Evolutionary conservation across 2,888 invertebrate species (phyloP).

Genomic region (Ormyrus labotus): DNA sequence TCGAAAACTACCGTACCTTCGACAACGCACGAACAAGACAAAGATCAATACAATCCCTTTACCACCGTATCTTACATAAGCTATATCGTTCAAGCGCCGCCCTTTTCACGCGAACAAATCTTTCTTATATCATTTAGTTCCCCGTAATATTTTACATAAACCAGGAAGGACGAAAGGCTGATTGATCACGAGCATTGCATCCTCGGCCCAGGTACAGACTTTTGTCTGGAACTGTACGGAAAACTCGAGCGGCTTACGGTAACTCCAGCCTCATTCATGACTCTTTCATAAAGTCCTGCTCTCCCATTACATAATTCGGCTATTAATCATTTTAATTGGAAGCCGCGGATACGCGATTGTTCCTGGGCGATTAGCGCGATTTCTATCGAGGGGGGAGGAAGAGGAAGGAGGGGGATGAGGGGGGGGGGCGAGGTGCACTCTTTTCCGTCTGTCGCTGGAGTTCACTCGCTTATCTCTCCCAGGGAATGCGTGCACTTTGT

Average conservation of each 20-base stretch:
- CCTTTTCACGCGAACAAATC: no score
- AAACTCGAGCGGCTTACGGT: constrained; percentile 15
- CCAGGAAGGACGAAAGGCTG: not conserved
- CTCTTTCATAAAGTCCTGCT: constrained; percentile 40
- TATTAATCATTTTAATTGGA: constrained; percentile 57
- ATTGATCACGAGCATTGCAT: no score
- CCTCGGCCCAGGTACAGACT: not conserved
- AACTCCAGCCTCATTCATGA: constrained; percentile 37
- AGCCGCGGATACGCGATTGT: constrained; percentile 49
- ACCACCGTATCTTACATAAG: no score
- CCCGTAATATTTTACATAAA: constrained; percentile 21
- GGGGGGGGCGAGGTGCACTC: not conserved
- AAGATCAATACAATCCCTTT: no score
- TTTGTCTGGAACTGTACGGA: constrained; percentile 7
- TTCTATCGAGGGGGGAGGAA: not conserved
- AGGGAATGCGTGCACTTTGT: constrained; percentile 14
- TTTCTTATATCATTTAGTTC: no score
- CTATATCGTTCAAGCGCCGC: no score
- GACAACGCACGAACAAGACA: no score
- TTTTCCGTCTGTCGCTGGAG: not conserved
- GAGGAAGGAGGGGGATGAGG: not conserved
- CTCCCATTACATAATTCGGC: constrained; percentile 37
- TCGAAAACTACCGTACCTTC: no score
- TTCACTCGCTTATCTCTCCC: not conserved
- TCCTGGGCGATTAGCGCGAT: constrained; percentile 48